A percentile compares a stretch with the other conserved stretches of the same genome.
These are phyloP conservation scores for Cygnus buccinator DNA, from an alignment of 2,113 vertebrate genomes.

Conservation along the genomic window DNA sequence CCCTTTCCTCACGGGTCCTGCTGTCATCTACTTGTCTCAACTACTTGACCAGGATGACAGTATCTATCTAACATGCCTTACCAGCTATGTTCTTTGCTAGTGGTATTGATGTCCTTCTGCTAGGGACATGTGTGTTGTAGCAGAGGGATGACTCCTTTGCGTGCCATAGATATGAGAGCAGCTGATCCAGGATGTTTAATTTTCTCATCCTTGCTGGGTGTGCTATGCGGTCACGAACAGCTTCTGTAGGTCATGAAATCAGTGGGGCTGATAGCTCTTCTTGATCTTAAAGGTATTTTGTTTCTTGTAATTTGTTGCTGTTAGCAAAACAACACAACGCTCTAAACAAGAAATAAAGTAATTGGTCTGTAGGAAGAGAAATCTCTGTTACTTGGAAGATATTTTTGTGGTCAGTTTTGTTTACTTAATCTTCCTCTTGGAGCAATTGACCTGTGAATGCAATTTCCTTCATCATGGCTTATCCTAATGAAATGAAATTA, in stretches of 20 bases:
- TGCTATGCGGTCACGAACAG: accelerated
- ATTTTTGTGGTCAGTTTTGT: background rate
- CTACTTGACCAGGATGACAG: background rate
- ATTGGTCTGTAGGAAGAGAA: background rate
- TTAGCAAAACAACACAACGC: background rate
- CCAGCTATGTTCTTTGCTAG: background rate
- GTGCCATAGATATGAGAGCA: background rate
- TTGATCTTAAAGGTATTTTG: background rate
- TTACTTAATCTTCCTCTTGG: background rate
- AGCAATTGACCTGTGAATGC: background rate
- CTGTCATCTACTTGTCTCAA: background rate
- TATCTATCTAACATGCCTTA: background rate
- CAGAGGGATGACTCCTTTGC: background rate
- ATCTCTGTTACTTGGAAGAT: background rate
- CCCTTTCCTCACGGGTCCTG: background rate
- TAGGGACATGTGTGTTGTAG: background rate
- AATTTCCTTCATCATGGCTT: background rate
- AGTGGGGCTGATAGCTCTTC: background rate
- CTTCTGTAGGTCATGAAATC: background rate
- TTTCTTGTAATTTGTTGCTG: background rate
- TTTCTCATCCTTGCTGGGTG: background rate
- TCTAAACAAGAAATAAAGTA: background rate
- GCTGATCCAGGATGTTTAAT: background rate
- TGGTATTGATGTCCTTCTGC: background rate
- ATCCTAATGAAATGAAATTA: no score